Evolutionary conservation across 1,140 invertebrate species (phyloP), one percentile per base, ranked within the genome.

Genomic region (Rhynchophorus ferrugineus): DNA sequence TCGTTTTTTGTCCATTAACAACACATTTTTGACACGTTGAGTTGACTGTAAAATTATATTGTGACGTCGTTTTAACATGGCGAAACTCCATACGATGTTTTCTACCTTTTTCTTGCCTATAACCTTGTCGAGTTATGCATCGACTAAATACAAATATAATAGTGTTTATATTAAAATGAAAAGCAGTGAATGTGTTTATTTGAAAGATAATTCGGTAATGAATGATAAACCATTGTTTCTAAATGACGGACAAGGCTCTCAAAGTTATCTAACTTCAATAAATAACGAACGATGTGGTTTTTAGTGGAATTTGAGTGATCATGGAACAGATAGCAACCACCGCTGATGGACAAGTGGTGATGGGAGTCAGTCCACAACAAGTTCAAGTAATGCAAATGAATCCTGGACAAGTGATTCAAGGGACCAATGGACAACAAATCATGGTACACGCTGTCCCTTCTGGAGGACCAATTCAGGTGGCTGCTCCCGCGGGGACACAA

Each of bases 381-480:
- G 66, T 70, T 3, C 66, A 71, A 61, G 69, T 72, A 3, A 66
- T 69, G 63, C 66, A 67, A 57, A 67, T 69, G 47, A 58, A 60
- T 11, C 52, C 62, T 6, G 66, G 69, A 1, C 70, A 71, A 58
- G 63, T 72, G 20, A 68, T 72, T 17, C 68, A 70, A 56, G 68
- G 68, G 16, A 65, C 69, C 11, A 68, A 67, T 52, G 70, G 70
- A 3, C 70, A 72, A 55, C 70, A 71, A 56, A 71, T 72, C 33
- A 68, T 72, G 64, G 68, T 71, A 2, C 70, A 71, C 52, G 57
- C 69, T 17, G 65, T 67, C 17, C 70, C 68, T 1, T 69, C 67
- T 6, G 73, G 75, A 49, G 74, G 62, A 71, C 73, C 42, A 64
- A 72, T 47, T 50, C 81, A 83, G 69, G 74, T 83, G 9, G 75